Base-by-base conservation (phyloP, 2,113 vertebrate species). In the Chlorodrepanis virens region DNA sequence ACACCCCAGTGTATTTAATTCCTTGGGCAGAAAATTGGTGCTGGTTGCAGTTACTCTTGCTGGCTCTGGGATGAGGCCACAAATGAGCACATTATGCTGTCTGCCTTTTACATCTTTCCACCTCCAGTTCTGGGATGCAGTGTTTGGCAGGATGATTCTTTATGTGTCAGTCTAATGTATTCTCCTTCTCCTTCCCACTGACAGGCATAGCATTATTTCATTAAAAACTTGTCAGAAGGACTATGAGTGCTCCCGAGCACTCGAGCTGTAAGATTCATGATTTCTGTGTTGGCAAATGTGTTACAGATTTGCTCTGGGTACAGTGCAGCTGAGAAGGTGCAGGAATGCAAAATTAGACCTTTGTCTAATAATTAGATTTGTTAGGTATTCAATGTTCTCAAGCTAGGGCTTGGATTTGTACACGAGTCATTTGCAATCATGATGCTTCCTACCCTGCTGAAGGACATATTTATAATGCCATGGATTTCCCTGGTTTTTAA, bases 171-270 rank as follows among this genome's bases (percentile, higher is more conserved):
- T 83, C 70, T 85, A 83, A 93, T 1, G n/a, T 24, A 56, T 75
- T 90, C 39, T 83, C 74, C 72, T 83, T 25, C 78, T 83, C 70
- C 52, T 44, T 76, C 72, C 45, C 42, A 29, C 67, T 87, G 87
- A 80, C 78, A 90, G 89, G 84, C 39, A 12, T 23, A 90, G 71
- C 31, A 54, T 96, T 85, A 96, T 94, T 93, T 91, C 84, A 90
- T 96, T 96, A 93, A 83, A 87, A 95, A 40, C 29, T 67, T 94
- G 93, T 95, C 91, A 91, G 74, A 52, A 94, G 54, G 70, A 47
- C 78, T 75, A 47, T 63, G 63, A 44, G 53, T 19, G 54, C 70
- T 96, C 92, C 67, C 25, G 42, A 90, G 75, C 71, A 67, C 84
- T 95, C 5, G 8, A 33, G 37, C 78, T 80, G 40, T 52, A 75